These are phyloP conservation scores for Pegoplata infirma DNA, from an alignment of 2,888 invertebrate species.

Conservation along the genomic window DNA sequence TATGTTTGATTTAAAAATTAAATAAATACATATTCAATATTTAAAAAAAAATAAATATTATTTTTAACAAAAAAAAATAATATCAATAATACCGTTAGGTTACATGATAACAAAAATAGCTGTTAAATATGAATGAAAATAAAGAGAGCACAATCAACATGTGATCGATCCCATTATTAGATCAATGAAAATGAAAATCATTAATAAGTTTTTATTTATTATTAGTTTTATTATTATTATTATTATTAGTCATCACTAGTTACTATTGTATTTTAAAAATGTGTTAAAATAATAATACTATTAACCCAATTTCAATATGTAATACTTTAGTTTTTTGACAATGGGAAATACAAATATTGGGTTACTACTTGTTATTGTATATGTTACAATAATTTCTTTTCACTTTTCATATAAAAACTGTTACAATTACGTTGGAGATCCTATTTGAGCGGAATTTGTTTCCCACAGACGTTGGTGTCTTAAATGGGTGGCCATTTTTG, in stretches of 20 bases:
- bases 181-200: not conserved
- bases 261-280: not conserved
- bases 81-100: not conserved
- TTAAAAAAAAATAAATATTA: not conserved
- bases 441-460: too few relatives aligned
- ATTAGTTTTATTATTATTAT: too few relatives aligned
- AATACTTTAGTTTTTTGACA: too few relatives aligned
- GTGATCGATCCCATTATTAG: not conserved
- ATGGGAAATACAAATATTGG: too few relatives aligned
- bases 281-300: not conserved
- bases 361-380: too few relatives aligned
- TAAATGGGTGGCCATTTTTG: too few relatives aligned
- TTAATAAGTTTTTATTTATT: not conserved
- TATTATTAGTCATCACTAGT: too few relatives aligned
- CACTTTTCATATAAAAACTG: too few relatives aligned
- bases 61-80: not conserved
- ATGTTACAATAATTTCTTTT: too few relatives aligned
- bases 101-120: not conserved
- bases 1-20: conserved; percentile 2
- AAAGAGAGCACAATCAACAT: not conserved
- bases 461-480: too few relatives aligned
- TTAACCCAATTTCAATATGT: not conserved
- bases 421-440: too few relatives aligned
- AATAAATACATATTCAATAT: not conserved
- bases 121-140: too few relatives aligned